Evolutionary conservation across 1,140 invertebrate genomes (phyloP).

Genomic region (Drosophila virilis): DNA sequence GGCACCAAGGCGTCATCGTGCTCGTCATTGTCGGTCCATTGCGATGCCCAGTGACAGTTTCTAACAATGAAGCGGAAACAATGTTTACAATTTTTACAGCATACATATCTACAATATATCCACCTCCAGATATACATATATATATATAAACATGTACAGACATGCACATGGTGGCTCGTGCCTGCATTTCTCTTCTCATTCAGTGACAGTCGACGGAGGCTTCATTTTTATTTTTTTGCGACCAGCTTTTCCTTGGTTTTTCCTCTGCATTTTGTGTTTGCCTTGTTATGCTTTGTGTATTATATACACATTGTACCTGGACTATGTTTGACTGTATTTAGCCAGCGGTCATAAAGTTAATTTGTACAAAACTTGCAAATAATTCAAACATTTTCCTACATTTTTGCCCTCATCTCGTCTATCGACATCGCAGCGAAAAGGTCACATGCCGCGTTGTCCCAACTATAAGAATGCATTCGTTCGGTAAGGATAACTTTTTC

Average conservation of each 20-base stretch:
- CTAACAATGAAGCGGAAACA: conserved; percentile 80
- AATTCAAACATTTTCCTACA: conserved; percentile 59
- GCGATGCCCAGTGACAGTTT: conserved; percentile 52
- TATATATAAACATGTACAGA: conserved; percentile 31
- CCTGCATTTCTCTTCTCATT: conserved; percentile 15
- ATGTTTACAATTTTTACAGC: conserved; percentile 73
- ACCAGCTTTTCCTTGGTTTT: conserved; percentile 22
- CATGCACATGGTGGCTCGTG: background rate
- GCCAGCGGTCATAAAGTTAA: conserved; percentile 81
- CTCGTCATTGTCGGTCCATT: conserved; percentile 54
- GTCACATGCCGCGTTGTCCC: conserved; percentile 3
- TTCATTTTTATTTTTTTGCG: conserved; percentile 7
- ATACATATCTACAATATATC: conserved; percentile 19
- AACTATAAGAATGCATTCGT: conserved; percentile 13
- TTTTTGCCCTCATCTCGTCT: conserved; percentile 6
- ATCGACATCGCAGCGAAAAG: conserved; percentile 6
- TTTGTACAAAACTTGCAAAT: conserved; percentile 82
- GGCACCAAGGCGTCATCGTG: conserved; percentile 57
- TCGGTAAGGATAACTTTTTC: no score
- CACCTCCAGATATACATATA: conserved; percentile 39
- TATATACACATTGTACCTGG: conserved; percentile 76
- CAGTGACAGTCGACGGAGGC: conserved; percentile 34
- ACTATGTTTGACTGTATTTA: conserved; percentile 80
- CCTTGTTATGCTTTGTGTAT: conserved; percentile 81
- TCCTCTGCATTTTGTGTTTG: conserved; percentile 64